These are phyloP conservation scores for Acrossocheilus fasciatus DNA, from an alignment of 2,797 vertebrate genomes.

Conservation along the genomic window DNA sequence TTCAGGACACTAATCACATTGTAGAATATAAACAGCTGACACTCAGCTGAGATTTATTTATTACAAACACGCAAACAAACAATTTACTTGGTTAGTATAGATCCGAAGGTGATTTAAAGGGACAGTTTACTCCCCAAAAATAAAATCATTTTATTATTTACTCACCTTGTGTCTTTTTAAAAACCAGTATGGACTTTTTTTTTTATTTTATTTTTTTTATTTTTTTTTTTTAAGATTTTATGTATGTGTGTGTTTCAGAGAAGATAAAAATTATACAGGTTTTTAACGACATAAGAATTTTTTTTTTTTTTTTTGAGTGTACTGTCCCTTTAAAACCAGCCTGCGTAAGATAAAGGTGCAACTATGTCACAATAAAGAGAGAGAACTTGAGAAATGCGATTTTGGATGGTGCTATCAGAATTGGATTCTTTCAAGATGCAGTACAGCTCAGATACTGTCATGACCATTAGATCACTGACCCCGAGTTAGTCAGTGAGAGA, in stretches of 20 bases:
- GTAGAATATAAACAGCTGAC: conserved; percentile 38
- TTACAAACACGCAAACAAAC: neutral
- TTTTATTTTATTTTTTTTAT: neutral
- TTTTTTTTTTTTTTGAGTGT: neutral
- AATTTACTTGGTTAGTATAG: neutral
- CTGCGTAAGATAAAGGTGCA: neutral
- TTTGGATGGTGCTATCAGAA: conserved; percentile 5
- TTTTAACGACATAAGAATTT: neutral
- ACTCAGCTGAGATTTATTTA: conserved; percentile 40
- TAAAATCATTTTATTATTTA: neutral
- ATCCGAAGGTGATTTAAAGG: neutral
- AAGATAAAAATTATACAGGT: neutral
- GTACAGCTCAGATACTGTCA: conserved; percentile 8
- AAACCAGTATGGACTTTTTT: neutral
- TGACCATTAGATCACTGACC: conserved; percentile 36
- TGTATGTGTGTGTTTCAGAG: neutral
- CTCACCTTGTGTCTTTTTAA: neutral
- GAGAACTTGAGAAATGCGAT: neutral
- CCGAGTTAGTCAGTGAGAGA: conserved; percentile 24
- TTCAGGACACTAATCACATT: conserved; percentile 35
- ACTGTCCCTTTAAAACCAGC: neutral
- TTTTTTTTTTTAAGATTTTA: neutral
- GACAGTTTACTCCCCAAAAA: neutral
- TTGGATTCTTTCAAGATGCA: conserved; percentile 25
- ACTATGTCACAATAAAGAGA: conserved; percentile 3